Conservation (phyloP, 2,113 vertebrate genomes). For the Alces alces region DNA sequence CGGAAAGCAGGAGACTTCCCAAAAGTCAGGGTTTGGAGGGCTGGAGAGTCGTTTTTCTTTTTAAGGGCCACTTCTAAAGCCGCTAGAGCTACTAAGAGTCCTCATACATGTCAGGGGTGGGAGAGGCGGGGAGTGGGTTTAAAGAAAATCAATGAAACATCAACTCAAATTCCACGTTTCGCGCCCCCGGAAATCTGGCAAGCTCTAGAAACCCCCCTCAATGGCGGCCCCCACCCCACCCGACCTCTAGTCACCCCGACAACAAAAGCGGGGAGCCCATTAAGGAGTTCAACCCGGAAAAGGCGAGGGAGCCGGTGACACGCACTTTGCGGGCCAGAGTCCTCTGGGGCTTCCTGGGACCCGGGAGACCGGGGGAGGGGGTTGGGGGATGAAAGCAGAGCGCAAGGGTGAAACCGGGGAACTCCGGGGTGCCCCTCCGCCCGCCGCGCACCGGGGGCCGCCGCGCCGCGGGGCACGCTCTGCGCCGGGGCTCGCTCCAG, state of each 20-base stretch:
- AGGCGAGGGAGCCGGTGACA: constrained; percentile 31
- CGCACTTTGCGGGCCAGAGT: constrained; percentile 25
- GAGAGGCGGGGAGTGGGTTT: background rate
- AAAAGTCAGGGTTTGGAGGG: constrained; percentile 44
- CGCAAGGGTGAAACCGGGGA: background rate
- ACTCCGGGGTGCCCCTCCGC: background rate
- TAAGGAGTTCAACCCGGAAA: constrained; percentile 61
- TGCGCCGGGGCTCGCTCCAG: background rate
- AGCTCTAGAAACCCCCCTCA: background rate
- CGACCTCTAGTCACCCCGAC: constrained; percentile 14
- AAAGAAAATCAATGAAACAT: constrained; percentile 52
- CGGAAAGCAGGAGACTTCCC: constrained; percentile 27
- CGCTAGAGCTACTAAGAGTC: constrained; percentile 29
- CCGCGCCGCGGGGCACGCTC: background rate
- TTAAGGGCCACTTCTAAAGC: constrained; percentile 46
- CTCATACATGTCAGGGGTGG: background rate
- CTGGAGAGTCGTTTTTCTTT: background rate
- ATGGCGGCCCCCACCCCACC: background rate
- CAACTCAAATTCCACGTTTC: constrained; percentile 17
- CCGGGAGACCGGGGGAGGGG: background rate
- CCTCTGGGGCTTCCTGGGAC: constrained; percentile 2
- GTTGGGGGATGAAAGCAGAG: no score
- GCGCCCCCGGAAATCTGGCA: background rate
- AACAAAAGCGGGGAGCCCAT: constrained; percentile 59
- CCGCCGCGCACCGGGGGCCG: background rate